These are phyloP conservation scores for Drosophila rubida DNA, from an alignment of 2,888 invertebrate genomes.

Conservation along the genomic window DNA sequence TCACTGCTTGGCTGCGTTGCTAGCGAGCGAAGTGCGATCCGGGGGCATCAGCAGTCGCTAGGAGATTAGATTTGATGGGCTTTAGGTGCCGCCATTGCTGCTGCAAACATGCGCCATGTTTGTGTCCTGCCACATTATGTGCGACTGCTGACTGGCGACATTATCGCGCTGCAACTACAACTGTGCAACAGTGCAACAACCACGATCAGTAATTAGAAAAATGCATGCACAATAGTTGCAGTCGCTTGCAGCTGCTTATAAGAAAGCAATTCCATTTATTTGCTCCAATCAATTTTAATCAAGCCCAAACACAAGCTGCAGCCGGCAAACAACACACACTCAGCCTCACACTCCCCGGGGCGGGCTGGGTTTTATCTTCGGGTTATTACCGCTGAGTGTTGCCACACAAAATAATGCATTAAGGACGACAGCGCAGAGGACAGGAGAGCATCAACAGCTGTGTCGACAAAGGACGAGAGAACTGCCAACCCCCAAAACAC, in stretches of 20 bases:
- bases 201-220: constrained; percentile 61
- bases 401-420: constrained; percentile 80
- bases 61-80: constrained; percentile 79
- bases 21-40: constrained; percentile 51
- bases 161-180: constrained; percentile 5
- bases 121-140: constrained; percentile 67
- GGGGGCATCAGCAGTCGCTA: constrained; percentile 65
- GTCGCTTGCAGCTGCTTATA: constrained; percentile 46
- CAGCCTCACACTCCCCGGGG: constrained; percentile 7
- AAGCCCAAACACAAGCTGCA: constrained; percentile 44
- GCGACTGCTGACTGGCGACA: constrained; percentile 21
- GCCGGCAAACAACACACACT: constrained; percentile 28
- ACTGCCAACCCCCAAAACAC: constrained; percentile 51
- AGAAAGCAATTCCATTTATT: constrained; percentile 69
- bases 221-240: constrained; percentile 36
- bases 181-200: too few relatives aligned
- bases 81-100: constrained; percentile 66
- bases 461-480: constrained; percentile 38
- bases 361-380: constrained; percentile 63
- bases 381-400: constrained; percentile 80
- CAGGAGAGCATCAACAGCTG: constrained; percentile 61
- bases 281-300: constrained; percentile 82
- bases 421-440: constrained; percentile 66
- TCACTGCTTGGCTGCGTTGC: constrained; percentile 22
- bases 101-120: constrained; percentile 55